Evolutionary conservation across 1,140 invertebrate genomes (phyloP).

Genomic region (Homalodisca vitripennis): DNA sequence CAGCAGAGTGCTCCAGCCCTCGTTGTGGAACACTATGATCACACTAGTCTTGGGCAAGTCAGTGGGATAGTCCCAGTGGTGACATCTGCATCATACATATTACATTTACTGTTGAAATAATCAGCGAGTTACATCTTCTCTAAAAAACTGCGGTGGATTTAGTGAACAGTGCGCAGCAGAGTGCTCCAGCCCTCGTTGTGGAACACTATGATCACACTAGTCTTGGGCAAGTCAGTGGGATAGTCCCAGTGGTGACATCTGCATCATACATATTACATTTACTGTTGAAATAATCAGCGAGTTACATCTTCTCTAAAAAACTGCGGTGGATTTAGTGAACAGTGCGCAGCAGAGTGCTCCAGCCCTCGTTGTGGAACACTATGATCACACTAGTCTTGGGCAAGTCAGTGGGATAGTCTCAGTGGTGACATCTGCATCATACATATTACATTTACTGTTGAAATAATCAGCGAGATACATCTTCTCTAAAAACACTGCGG

Average conservation of each 20-base stretch:
- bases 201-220: constrained; percentile 97
- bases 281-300: constrained; percentile 97
- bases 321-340: constrained; percentile 89
- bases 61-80: constrained; percentile 94
- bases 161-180: constrained; percentile 93
- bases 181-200: constrained; percentile 98
- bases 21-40: constrained; percentile 98
- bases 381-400: constrained; percentile 94
- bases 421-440: constrained; percentile 80
- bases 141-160: constrained; percentile 81
- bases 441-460: constrained; percentile 82
- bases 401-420: constrained; percentile 90
- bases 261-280: constrained; percentile 64
- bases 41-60: constrained; percentile 89
- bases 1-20: constrained; percentile 93
- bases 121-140: constrained; percentile 98
- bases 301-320: constrained; percentile 90
- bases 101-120: constrained; percentile 94
- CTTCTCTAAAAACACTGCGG: constrained; percentile 86
- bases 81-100: constrained; percentile 65
- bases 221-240: constrained; percentile 80
- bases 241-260: constrained; percentile 98
- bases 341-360: constrained; percentile 92
- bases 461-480: constrained; percentile 97
- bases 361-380: constrained; percentile 99